Evolutionary conservation across 2,888 invertebrate genomes (phyloP), one percentile per base, ranked within the genome.

Genomic region (Myathropa florea): DNA sequence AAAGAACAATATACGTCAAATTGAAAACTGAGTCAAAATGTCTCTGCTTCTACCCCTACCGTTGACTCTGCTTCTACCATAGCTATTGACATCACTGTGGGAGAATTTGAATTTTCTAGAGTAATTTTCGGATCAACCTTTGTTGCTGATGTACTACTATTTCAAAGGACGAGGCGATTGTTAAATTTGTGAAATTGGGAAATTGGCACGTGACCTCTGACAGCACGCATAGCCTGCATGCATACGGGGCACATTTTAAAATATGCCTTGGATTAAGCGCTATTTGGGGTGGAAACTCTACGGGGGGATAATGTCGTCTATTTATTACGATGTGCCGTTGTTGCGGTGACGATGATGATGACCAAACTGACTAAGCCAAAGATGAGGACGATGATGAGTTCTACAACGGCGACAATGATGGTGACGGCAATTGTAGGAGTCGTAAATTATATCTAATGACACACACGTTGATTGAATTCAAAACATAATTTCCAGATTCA

Each of bases 401-500:
- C 68, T 28, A 83, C 39, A 71, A 63, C 46, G 23, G 36, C 21
- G 53, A 75, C 36, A 65, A 59, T 83, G 78, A 86, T 86, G 86
- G 83, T 86, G 83, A 86, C 83, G 83, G 75, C 86, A 79, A 79
- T 83, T 83, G 86, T 86, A 83, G 86, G 75, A 86, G 86, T 86
- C 86, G 88, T 83, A 88, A 88, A 88, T 88, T 88, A 81, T 83
- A 78, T 88, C 88, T 88, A 89, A 89, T 89, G 89, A 89, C 89
- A 88, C 83, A 89, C 88, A 88, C 89, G 89, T 88, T 89, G 89
- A 89, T 89, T 89, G 89, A 89, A 89, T 89, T 89, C 89, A 83
- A 86, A 84, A 82, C 87, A 88, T 88, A 87, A 88, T 88, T 88
- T 88, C 82, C 83, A 81, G 88, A 83, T 80, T 77, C 79, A 86